Evolutionary conservation across 2,888 invertebrate genomes (phyloP).

Genomic region (Xanthia togata): DNA sequence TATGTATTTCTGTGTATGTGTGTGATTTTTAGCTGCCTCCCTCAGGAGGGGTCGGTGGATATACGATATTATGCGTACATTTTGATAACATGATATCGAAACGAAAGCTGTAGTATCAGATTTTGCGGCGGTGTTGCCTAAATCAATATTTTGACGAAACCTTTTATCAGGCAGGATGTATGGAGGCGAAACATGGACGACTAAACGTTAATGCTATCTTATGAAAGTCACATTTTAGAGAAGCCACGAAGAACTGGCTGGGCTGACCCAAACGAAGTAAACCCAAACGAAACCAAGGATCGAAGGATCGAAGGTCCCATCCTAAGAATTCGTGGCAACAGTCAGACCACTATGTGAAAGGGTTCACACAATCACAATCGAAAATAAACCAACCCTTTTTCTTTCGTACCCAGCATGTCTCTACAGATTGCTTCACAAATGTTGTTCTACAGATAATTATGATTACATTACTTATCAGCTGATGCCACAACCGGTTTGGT

Average conservation of each 20-base stretch:
- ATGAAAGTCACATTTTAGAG: background rate
- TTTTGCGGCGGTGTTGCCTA: conserved; percentile 12
- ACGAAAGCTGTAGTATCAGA: conserved; percentile 24
- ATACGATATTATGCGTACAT: conserved; percentile 38
- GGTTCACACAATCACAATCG: background rate
- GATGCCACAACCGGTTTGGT: conserved; percentile 46
- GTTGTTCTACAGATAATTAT: conserved; percentile 53
- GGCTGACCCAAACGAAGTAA: background rate
- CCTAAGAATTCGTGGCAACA: background rate
- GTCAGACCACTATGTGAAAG: background rate
- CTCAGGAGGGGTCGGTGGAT: conserved; percentile 41
- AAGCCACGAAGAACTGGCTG: background rate
- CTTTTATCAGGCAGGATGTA: conserved; percentile 20
- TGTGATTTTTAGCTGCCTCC: conserved; percentile 55
- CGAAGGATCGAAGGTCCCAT: too few species aligned
- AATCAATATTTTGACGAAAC: conserved; percentile 41
- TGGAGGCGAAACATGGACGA: conserved; percentile 2
- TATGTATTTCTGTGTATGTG: conserved; percentile 38
- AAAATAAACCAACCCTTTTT: background rate
- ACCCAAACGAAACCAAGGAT: too few species aligned
- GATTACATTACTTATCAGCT: conserved; percentile 63
- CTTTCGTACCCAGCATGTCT: background rate
- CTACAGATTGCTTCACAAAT: conserved; percentile 30
- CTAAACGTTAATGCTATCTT: background rate
- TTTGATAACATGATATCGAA: conserved; percentile 38